phyloP scores from a whole-genome alignment of 1,140 invertebrate genomes.

The Plodia interpunctella region DNA sequence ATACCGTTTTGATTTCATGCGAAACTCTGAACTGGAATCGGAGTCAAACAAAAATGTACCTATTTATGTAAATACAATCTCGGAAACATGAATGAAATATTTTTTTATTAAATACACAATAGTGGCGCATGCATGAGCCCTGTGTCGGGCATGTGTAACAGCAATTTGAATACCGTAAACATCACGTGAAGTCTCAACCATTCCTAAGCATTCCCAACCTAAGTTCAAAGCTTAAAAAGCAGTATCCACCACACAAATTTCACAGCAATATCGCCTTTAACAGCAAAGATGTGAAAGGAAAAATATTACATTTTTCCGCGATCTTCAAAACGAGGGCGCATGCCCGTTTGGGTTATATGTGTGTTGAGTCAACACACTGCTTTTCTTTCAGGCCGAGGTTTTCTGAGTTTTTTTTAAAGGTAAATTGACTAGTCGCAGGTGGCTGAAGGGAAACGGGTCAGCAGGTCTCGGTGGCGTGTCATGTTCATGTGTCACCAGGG shows the following conservation, averaged over 20 bases:
- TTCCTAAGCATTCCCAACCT: conserved; percentile 43
- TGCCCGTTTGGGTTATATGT: conserved; percentile 56
- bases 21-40: too few species aligned
- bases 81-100: conserved; percentile 24
- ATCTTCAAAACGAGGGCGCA: conserved; percentile 49
- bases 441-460: conserved; percentile 65
- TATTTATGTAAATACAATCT: too few species aligned
- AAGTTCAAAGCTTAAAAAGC: conserved; percentile 26
- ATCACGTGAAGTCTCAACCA: conserved; percentile 43
- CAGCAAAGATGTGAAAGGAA: conserved; percentile 49
- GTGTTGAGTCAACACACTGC: conserved; percentile 65
- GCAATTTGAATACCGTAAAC: conserved; percentile 59
- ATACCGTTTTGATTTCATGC: too few species aligned
- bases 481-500: conserved; percentile 64
- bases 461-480: conserved; percentile 59
- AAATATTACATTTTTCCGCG: conserved; percentile 46
- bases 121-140: conserved; percentile 19
- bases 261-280: conserved; percentile 48
- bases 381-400: conserved; percentile 61
- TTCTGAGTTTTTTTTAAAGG: conserved; percentile 62
- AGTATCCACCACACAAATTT: conserved; percentile 23
- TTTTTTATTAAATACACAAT: conserved; percentile 33
- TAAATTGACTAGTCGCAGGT: conserved; percentile 68
- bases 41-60: too few species aligned
- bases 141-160: conserved; percentile 37